phyloP scores from a whole-genome alignment of 2,113 vertebrate species.

The Oenanthe melanoleuca region DNA sequence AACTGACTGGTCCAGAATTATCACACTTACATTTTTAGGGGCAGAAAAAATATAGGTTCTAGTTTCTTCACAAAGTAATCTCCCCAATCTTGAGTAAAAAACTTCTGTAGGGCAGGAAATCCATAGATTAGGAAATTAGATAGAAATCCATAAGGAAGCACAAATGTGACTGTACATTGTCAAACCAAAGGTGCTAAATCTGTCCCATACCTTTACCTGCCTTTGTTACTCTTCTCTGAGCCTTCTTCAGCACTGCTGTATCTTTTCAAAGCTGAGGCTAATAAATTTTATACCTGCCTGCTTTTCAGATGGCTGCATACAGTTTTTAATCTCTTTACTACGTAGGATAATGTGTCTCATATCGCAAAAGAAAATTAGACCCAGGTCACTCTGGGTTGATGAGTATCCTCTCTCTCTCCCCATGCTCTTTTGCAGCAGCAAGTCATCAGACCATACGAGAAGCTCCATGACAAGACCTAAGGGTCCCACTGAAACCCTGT shows the following conservation, averaged over 20 bases:
- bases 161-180: background rate
- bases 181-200: background rate
- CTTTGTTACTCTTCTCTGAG: background rate
- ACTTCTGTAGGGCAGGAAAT: background rate
- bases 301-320: background rate
- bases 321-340: background rate
- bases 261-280: background rate
- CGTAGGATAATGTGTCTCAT: background rate
- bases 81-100: background rate
- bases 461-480: background rate
- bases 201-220: background rate
- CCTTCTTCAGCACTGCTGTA: background rate
- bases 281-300: background rate
- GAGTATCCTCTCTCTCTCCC: background rate
- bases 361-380: background rate
- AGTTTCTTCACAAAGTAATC: background rate
- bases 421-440: background rate
- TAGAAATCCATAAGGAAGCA: background rate
- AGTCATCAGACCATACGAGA: background rate
- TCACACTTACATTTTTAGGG: background rate
- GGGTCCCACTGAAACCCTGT: background rate
- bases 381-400: background rate
- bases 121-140: background rate
- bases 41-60: background rate
- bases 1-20: background rate